These are phyloP conservation scores for Silurus meridionalis DNA, from an alignment of 2,113 vertebrate species.

Conservation along the genomic window DNA sequence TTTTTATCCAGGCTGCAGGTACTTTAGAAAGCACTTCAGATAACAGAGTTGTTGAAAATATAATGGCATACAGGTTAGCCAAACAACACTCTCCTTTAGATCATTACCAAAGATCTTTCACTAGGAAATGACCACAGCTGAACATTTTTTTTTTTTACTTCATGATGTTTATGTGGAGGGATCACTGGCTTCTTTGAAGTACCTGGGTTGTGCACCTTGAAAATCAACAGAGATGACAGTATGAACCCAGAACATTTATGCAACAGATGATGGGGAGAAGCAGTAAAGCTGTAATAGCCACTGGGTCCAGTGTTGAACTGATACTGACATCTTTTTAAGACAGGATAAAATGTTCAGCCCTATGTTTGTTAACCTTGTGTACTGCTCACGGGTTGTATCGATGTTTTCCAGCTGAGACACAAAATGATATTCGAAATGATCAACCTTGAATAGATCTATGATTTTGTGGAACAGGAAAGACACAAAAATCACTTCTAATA, in stretches of 20 bases:
- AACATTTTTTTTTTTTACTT: not conserved
- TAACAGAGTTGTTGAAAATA: not conserved
- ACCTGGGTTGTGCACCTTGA: not conserved
- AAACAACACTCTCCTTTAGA: slow-evolving; percentile 4
- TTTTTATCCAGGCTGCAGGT: slow-evolving; percentile 22
- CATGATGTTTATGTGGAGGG: not conserved
- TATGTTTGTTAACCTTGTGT: not conserved
- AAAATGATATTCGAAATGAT: not conserved
- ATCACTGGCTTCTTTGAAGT: not conserved
- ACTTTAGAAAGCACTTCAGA: slow-evolving; percentile 17
- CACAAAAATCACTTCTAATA: not conserved
- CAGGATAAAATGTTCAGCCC: not conserved
- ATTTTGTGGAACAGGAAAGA: not conserved
- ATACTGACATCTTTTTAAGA: not conserved
- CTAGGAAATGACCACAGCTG: slow-evolving; percentile 1
- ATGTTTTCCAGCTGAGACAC: not conserved
- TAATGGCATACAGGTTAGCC: slow-evolving; percentile 7
- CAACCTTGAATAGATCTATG: not conserved
- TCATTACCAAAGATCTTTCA: slow-evolving; percentile 19
- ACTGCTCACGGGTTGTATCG: not conserved
- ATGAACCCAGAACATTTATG: not conserved
- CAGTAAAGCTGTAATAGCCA: not conserved
- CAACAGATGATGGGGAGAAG: not conserved
- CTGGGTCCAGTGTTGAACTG: not conserved
- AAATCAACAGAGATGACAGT: slow-evolving; percentile 1